Evolutionary conservation across 2,888 invertebrate species (phyloP), one percentile per base, ranked within the genome.

Genomic region (Tromatobia lineatoria): DNA sequence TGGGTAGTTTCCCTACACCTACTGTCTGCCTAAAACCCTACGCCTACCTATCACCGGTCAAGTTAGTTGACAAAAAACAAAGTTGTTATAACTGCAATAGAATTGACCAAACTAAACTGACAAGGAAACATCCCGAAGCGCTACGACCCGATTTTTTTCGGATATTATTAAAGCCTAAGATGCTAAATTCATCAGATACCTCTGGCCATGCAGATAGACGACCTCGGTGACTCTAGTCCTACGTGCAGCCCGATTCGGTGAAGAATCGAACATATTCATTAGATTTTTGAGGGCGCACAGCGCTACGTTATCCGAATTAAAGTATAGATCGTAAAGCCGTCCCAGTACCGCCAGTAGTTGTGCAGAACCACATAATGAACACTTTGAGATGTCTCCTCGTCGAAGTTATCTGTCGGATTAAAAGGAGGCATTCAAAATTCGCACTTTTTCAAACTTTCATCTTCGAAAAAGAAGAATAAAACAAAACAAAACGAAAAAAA

Each of bases 1-100:
- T 91, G 90, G 91, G 91, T 88, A 88, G 70, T 83, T 83, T 88
- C 84, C 86, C 87, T 89, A 88, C 85, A 82, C 87, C 87, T 90
- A 88, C 73, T 83, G 64, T 83, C 78, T 83, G 83, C 79, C 83
- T 86, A 81, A 80, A 73, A 83, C 66, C 81, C 82, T 87, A 88
- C 86, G 83, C 84, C 87, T 88, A 90, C 83, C 89, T 88, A 89
- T 90, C 88, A 90, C 89, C 90, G 88, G 86, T 85, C 64, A 81
- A 81, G 77, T 84, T 84, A 82, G 66, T 82, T 54, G 85, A 80
- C 59, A 66, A 76, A 42, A 75, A 61, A 67, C 29, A 59, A 78
- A 34, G 42, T 76, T 23, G 54, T 81, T 71, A 54, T 54, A 38
- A 66, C 54, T n/a, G 70, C 52, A 70, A 81, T 54, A 69, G 70